These are phyloP conservation scores for Sebastes nivosus DNA, from an alignment of 2,797 vertebrate species.

Conservation along the genomic window DNA sequence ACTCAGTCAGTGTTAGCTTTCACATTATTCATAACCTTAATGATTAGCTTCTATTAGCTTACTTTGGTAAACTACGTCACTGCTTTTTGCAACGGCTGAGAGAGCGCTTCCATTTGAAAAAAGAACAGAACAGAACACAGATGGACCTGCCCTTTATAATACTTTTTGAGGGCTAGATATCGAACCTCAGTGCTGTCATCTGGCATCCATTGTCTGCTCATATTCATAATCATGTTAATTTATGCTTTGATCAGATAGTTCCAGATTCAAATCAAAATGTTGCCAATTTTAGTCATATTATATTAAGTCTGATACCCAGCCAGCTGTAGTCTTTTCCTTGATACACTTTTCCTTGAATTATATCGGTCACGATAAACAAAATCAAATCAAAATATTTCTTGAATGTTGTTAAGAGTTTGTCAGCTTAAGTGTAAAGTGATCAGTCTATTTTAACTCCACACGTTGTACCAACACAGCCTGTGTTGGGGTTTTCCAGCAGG, in stretches of 20 bases:
- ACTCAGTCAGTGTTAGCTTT: too few relatives aligned
- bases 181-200: background rate
- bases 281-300: background rate
- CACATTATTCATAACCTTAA: too few relatives aligned
- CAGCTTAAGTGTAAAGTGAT: background rate
- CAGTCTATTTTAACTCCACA: background rate
- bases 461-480: background rate
- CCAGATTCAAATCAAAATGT: too few relatives aligned
- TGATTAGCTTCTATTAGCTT: too few relatives aligned
- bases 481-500: slow-evolving; percentile 1
- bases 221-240: background rate
- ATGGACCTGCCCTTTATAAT: too few relatives aligned
- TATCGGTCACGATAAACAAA: background rate
- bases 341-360: background rate
- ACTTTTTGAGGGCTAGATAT: background rate
- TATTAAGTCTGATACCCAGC: background rate
- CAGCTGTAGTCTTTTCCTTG: background rate
- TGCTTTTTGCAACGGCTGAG: too few relatives aligned
- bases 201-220: background rate
- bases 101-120: too few relatives aligned
- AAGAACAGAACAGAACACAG: too few relatives aligned
- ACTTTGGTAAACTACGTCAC: too few relatives aligned
- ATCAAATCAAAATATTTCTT: background rate
- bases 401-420: background rate
- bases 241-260: background rate